phyloP scores from a whole-genome alignment of 2,113 vertebrate species.

The Coptodon rendalli region DNA sequence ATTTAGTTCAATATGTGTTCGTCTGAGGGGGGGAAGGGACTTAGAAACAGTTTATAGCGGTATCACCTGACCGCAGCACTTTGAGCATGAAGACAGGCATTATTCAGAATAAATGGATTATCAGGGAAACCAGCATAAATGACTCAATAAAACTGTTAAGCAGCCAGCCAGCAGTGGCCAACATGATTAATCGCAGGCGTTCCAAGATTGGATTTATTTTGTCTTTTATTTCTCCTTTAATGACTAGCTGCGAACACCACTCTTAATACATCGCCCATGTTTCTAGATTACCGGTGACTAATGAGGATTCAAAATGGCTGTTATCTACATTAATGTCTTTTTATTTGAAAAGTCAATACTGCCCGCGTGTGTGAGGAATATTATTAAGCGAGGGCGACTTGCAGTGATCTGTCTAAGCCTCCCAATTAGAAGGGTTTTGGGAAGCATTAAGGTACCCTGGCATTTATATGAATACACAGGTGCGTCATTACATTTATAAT shows the following conservation, averaged over 20 bases:
- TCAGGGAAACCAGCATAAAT: constrained; percentile 62
- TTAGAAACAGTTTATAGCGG: background rate
- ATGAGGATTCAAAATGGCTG: constrained; percentile 70
- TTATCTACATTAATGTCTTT: constrained; percentile 71
- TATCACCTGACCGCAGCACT: constrained; percentile 60
- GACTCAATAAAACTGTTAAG: constrained; percentile 70
- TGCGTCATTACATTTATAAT: constrained; percentile 29
- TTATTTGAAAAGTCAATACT: constrained; percentile 71
- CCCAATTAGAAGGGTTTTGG: constrained; percentile 44
- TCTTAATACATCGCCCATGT: constrained; percentile 64
- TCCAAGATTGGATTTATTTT: constrained; percentile 69
- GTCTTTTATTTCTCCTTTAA: constrained; percentile 72
- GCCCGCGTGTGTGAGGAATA: constrained; percentile 26
- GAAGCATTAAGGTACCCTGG: constrained; percentile 24
- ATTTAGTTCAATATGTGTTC: constrained; percentile 37
- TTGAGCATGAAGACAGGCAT: constrained; percentile 55
- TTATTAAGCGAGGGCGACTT: constrained; percentile 9
- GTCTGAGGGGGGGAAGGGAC: background rate
- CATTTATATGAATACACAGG: constrained; percentile 20
- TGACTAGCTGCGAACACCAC: constrained; percentile 54
- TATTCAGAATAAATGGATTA: constrained; percentile 70
- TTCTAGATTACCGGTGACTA: constrained; percentile 71
- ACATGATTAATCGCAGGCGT: constrained; percentile 64
- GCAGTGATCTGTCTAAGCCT: constrained; percentile 31
- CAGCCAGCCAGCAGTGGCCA: constrained; percentile 61